Evolutionary conservation across 2,113 vertebrate species (phyloP).

Genomic region (Erythrocercus mccallii): DNA sequence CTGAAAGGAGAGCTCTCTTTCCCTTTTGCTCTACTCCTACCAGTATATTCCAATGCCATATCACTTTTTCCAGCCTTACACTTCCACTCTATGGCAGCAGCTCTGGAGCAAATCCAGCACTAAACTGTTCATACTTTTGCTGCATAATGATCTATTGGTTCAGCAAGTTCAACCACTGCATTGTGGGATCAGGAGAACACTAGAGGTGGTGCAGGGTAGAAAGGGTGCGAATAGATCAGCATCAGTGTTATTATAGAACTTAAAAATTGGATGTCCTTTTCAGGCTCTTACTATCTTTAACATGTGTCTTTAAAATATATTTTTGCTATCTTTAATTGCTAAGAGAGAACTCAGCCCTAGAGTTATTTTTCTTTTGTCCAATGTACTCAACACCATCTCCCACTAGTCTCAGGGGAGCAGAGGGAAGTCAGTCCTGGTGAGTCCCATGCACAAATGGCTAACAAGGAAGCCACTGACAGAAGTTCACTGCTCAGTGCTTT

Average conservation of each 20-base stretch:
- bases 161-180: not conserved
- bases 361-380: not conserved
- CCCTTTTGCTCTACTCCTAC: not conserved
- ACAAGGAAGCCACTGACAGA: not conserved
- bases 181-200: not conserved
- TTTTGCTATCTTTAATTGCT: not conserved
- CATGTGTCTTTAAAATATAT: not conserved
- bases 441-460: not conserved
- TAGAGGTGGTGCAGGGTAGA: not conserved
- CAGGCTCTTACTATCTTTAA: not conserved
- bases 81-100: not conserved
- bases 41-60: fast-evolving
- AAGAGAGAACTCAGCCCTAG: not conserved
- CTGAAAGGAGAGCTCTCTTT: not conserved
- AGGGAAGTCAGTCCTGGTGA: not conserved
- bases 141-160: not conserved
- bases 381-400: not conserved
- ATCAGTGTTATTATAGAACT: not conserved
- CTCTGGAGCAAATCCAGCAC: not conserved
- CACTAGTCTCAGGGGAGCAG: not conserved
- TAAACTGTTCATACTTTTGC: not conserved
- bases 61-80: not conserved
- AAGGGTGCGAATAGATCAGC: not conserved
- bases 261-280: not conserved
- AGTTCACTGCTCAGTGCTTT: not conserved